phyloP scores from a whole-genome alignment of 2,888 invertebrate species.

The Tenthredo notha region DNA sequence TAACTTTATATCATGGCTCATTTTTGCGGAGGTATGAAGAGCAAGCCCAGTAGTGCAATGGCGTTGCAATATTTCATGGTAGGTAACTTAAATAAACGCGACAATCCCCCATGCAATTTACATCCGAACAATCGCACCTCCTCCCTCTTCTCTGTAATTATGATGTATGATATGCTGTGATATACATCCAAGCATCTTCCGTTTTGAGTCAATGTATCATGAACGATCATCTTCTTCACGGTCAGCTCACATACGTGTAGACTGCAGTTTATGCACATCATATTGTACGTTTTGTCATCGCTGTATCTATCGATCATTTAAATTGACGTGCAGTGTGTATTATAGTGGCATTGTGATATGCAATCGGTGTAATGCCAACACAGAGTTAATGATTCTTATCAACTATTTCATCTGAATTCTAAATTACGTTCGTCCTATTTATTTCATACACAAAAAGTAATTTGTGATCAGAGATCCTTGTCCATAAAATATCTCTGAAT shows the following conservation, averaged over 20 bases:
- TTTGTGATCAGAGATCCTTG: background rate
- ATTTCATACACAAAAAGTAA: background rate
- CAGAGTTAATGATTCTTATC: background rate
- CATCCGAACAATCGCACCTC: conserved; percentile 7
- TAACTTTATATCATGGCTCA: background rate
- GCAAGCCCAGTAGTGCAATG: background rate
- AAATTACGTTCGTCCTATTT: background rate
- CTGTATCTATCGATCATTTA: background rate
- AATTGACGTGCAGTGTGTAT: background rate
- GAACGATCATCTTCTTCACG: conserved; percentile 6
- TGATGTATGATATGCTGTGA: conserved; percentile 7
- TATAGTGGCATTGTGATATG: background rate
- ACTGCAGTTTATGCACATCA: background rate
- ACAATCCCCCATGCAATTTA: background rate
- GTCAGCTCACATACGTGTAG: background rate
- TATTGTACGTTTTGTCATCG: background rate
- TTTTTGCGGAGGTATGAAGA: conserved; percentile 10
- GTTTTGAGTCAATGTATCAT: background rate
- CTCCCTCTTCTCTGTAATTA: background rate
- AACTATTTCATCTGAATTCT: background rate
- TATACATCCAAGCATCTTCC: conserved; percentile 17
- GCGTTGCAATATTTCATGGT: background rate
- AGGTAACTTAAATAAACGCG: conserved; percentile 24
- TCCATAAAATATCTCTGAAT: background rate
- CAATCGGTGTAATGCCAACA: background rate